These are phyloP conservation scores for Drosophila pectinifera DNA, from an alignment of 1,140 invertebrate genomes.

Conservation along the genomic window DNA sequence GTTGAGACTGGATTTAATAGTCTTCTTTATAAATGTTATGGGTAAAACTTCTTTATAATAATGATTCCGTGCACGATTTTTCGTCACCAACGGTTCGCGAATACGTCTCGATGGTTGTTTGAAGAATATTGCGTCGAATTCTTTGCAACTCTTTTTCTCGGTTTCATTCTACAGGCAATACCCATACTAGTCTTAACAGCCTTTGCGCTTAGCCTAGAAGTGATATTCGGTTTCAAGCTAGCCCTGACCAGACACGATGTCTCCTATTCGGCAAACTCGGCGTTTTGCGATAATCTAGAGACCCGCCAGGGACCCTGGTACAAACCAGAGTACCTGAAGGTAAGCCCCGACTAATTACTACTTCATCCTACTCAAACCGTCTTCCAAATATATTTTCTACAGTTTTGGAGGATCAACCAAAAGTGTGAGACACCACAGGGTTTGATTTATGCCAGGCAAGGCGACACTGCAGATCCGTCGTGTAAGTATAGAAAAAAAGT, in stretches of 20 bases:
- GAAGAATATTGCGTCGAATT: not conserved
- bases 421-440: constrained; percentile 48
- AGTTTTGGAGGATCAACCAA: constrained; percentile 55
- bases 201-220: constrained; percentile 21
- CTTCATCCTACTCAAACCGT: not conserved
- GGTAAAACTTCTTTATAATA: no score
- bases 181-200: constrained; percentile 38
- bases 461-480: constrained; percentile 19
- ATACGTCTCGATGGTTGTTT: not conserved
- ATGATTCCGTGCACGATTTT: no score
- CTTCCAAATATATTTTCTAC: not conserved
- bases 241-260: constrained; percentile 58
- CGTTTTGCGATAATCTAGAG: constrained; percentile 34
- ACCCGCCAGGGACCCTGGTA: constrained; percentile 38
- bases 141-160: constrained; percentile 5
- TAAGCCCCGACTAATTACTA: not conserved
- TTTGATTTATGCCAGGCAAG: constrained; percentile 40
- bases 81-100: not conserved
- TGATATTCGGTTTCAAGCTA: constrained; percentile 1
- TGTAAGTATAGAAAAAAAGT: constrained; percentile 22
- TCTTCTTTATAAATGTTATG: no score
- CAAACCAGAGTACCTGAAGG: constrained; percentile 35
- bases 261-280: constrained; percentile 29
- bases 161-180: constrained; percentile 33
- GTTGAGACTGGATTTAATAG: no score